Conservation (phyloP, 2,113 vertebrate genomes). For the Elachura formosa region DNA sequence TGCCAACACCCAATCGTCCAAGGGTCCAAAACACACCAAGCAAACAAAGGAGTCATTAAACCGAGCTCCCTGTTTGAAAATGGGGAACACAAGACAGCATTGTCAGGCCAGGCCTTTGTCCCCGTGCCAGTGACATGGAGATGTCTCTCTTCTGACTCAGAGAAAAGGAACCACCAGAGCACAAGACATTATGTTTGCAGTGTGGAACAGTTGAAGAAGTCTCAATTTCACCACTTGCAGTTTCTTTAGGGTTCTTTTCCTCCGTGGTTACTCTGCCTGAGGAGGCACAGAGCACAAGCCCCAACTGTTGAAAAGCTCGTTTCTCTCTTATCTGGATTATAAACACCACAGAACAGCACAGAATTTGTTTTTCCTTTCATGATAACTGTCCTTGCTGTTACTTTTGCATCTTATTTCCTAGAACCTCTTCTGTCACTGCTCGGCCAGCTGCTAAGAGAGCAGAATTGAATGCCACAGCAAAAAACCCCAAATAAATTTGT, state of each 20-base stretch:
- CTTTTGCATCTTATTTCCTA: neutral
- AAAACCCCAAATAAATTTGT: neutral
- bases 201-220: neutral
- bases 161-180: constrained; percentile 18
- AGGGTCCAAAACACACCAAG: constrained; percentile 41
- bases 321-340: neutral
- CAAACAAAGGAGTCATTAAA: constrained; percentile 58
- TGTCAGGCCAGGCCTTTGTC: constrained; percentile 31
- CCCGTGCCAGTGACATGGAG: constrained; percentile 56
- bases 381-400: neutral
- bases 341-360: neutral
- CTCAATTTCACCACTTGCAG: neutral
- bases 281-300: neutral
- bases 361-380: neutral
- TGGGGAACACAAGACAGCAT: constrained; percentile 35
- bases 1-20: neutral
- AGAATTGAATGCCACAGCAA: neutral
- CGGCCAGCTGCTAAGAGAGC: neutral
- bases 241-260: neutral
- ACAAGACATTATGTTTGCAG: neutral
- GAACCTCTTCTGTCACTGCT: neutral
- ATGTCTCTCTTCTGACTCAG: constrained; percentile 65
- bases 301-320: neutral
- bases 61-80: constrained; percentile 4
- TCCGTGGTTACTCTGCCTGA: neutral